Percentiles rank a stretch among this genome's conserved stretches.
Conservation (phyloP, 23 tunicate species). For the Trididemnum clinides region DNA sequence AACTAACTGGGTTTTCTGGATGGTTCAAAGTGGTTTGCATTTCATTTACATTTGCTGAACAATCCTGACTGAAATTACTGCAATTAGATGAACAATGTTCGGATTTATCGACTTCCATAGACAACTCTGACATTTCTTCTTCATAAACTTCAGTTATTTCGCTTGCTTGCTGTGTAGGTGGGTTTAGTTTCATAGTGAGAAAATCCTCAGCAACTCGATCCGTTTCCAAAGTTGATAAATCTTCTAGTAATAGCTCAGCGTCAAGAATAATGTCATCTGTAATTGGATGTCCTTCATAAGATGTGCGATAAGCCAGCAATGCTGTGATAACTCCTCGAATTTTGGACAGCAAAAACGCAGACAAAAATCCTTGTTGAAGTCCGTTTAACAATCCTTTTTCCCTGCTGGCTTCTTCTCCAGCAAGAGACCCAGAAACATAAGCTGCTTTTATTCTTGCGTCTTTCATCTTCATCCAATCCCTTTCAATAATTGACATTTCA, state of each 20-base stretch:
- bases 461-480: constrained; percentile 63
- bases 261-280: constrained; percentile 69
- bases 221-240: constrained; percentile 48
- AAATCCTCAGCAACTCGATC: constrained; percentile 75
- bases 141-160: background rate
- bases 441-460: constrained; percentile 50
- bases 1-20: no score
- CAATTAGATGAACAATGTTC: no score
- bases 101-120: constrained; percentile 35
- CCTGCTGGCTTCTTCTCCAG: constrained; percentile 57
- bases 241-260: constrained; percentile 59
- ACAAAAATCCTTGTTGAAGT: constrained; percentile 63
- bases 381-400: constrained; percentile 74
- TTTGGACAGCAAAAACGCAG: constrained; percentile 65
- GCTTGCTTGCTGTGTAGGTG: background rate
- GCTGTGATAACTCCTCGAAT: constrained; percentile 76
- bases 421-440: constrained; percentile 54
- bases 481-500: constrained; percentile 51
- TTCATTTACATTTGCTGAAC: no score
- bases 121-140: no score
- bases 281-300: constrained; percentile 84
- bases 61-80: no score
- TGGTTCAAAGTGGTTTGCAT: no score
- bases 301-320: constrained; percentile 57
- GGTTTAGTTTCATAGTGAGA: constrained; percentile 38